phyloP scores from a whole-genome alignment of 2,113 vertebrate genomes.

The Lethenteron camtschaticum region DNA sequence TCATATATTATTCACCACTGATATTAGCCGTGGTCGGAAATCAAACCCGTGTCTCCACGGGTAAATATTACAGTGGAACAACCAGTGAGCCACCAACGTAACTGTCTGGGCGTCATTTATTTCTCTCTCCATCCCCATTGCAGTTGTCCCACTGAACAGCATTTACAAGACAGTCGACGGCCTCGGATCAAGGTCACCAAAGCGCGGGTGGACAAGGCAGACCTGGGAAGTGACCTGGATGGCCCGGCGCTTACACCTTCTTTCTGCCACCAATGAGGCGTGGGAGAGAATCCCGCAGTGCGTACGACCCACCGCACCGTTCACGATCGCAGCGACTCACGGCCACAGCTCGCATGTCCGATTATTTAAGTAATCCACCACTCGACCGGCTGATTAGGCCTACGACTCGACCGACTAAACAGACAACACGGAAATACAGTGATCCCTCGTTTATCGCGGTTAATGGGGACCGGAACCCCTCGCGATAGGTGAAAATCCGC shows the following conservation, averaged over 20 bases:
- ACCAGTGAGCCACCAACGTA: not conserved
- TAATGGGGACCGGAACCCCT: too few relatives aligned
- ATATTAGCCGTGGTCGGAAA: not conserved
- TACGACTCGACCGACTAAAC: too few relatives aligned
- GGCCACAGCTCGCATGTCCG: too few relatives aligned
- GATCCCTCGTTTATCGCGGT: too few relatives aligned
- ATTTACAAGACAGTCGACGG: not conserved
- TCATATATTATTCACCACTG: too few relatives aligned
- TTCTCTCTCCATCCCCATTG: not conserved
- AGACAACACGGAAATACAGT: too few relatives aligned
- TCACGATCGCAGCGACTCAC: too few relatives aligned
- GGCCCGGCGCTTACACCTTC: not conserved
- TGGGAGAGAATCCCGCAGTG: not conserved
- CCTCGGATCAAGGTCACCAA: conserved; percentile 1
- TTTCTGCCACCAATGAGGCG: not conserved
- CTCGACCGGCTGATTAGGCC: too few relatives aligned
- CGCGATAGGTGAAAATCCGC: too few relatives aligned
- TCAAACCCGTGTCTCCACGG: not conserved
- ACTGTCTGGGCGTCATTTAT: too few relatives aligned
- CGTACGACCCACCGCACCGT: too few relatives aligned
- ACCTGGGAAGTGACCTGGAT: not conserved
- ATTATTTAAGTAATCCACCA: too few relatives aligned
- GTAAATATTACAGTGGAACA: not conserved
- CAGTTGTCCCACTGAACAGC: conserved; percentile 2
- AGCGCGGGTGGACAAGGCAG: conserved; percentile 1